Conservation (phyloP, 2,888 invertebrate species). For the Helleia helle region DNA sequence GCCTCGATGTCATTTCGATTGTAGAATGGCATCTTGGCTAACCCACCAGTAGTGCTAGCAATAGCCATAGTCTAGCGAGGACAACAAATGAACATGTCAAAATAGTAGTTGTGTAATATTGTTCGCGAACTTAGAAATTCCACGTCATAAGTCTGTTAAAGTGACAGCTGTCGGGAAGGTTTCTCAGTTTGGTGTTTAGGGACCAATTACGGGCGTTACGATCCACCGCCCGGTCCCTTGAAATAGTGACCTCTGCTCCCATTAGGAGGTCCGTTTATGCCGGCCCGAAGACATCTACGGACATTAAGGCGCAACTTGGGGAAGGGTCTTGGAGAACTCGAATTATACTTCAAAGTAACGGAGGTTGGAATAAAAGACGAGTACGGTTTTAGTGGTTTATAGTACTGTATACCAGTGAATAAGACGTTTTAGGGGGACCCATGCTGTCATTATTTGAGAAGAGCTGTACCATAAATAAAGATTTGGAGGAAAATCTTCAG, state of each 20-base stretch:
- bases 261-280: constrained; percentile 47
- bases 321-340: constrained; percentile 24
- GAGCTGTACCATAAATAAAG: too few relatives aligned
- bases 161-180: constrained; percentile 20
- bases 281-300: constrained; percentile 52
- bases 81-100: background rate
- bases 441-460: too few relatives aligned
- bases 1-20: too few relatives aligned
- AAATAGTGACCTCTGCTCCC: constrained; percentile 61
- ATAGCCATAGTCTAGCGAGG: too few relatives aligned
- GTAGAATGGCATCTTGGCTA: too few relatives aligned
- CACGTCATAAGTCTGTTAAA: constrained; percentile 16
- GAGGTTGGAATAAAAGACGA: constrained; percentile 6
- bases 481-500: too few relatives aligned
- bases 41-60: too few relatives aligned
- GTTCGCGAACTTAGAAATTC: constrained; percentile 2
- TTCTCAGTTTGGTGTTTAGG: constrained; percentile 32
- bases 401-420: too few relatives aligned
- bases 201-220: constrained; percentile 50
- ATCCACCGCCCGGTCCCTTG: constrained; percentile 35
- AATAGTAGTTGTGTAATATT: background rate
- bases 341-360: constrained; percentile 14
- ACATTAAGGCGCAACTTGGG: constrained; percentile 43
- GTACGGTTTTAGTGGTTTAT: background rate
- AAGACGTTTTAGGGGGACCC: too few relatives aligned